These are phyloP conservation scores for Serranochromis macrocephalus DNA, from an alignment of 2,113 vertebrate genomes.

Conservation along the genomic window DNA sequence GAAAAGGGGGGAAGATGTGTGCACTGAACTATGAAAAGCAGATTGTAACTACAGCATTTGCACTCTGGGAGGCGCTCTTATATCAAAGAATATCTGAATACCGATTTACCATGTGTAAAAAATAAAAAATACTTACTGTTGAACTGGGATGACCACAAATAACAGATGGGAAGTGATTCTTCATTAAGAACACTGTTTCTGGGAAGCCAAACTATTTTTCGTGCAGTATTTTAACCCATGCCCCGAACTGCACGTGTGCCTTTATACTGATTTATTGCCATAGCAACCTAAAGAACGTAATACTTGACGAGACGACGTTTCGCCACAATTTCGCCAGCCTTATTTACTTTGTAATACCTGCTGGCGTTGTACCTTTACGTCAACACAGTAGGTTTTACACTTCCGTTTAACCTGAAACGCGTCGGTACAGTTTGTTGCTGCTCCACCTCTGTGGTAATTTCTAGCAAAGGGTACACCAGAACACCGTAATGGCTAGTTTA, in stretches of 20 bases:
- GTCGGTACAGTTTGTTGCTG: not conserved
- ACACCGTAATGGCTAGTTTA: slow-evolving; percentile 17
- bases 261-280: not conserved
- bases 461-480: not conserved
- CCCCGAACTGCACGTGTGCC: not conserved
- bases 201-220: not conserved
- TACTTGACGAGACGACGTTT: not conserved
- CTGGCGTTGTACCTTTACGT: not conserved
- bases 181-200: not conserved
- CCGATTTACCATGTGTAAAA: not conserved
- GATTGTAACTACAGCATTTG: not conserved
- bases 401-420: not conserved
- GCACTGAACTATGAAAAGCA: not conserved
- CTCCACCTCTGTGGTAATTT: not conserved
- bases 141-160: not conserved
- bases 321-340: not conserved
- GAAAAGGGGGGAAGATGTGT: not conserved
- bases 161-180: not conserved
- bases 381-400: not conserved
- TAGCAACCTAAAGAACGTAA: not conserved
- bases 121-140: not conserved
- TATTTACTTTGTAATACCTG: not conserved
- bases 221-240: not conserved
- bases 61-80: slow-evolving; percentile 1
- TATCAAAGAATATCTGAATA: not conserved